Base-by-base conservation (phyloP, 2,113 vertebrate species). In the Pseudorhombus dupliciocellatus region DNA sequence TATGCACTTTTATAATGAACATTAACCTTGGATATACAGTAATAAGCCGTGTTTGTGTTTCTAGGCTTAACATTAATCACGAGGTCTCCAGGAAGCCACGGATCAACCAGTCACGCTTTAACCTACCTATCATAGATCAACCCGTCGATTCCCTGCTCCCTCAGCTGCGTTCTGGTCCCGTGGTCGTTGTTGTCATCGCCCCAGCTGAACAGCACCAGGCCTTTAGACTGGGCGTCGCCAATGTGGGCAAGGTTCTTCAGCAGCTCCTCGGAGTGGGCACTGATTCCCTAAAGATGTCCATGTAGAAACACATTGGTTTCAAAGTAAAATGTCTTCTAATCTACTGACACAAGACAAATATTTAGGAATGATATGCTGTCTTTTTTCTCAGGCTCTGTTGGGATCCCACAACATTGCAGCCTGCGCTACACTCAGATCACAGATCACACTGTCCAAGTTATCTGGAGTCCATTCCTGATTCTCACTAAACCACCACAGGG, bases 151-250 rank as follows among this genome's bases (percentile, higher is more conserved):
- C 97, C 96, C 68, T 94, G 93, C 75, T 96, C 95, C 79, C 92
- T 95, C 87, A 99, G 80, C 68, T 86, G 94, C 83, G 77, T 94
- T 71, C 98, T 93, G 91, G 91, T 98, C n/a, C 96, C 95, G 0
- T 96, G 95, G 51, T 98, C 93, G 15, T 99, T 99, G 86, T 96
- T 96, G 70, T 98, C 95, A 15, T 99, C 97, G 0, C 97, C 98
- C 97, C 98, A 99, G 50, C 96, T 95, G 88, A 99, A 99, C 44
- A 99, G 93, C 60, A 99, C 95, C 44, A 99, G 91, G 60, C 95
- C 96, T 90, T 97, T 98, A 7, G 95, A 93, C 87, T 95, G 94
- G 51, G 96, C 97, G 7, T 96, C 94, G 20, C 84, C 71, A 56
- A 99, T 92, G 70, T 90, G 94, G 0, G 83, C 86, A 0, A 96